Conservation (phyloP, 2,113 vertebrate species). For the Calonectris borealis region DNA sequence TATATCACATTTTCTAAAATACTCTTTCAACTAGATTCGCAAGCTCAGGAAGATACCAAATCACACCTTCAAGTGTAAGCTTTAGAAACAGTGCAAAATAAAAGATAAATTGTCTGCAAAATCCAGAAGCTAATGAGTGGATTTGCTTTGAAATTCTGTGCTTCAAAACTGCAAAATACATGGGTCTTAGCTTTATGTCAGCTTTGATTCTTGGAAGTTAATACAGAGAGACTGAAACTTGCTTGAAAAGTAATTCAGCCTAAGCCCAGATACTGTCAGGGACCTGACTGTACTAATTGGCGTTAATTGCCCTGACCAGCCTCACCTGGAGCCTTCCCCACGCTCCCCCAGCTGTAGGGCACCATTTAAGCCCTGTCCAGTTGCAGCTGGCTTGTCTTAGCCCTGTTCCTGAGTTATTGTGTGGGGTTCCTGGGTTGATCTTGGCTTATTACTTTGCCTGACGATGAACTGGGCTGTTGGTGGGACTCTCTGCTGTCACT, state of each 20-base stretch:
- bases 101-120: not conserved
- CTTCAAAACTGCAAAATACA: not conserved
- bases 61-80: not conserved
- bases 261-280: not conserved
- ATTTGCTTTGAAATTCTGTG: not conserved
- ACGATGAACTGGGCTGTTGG: not conserved
- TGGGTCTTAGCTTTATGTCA: not conserved
- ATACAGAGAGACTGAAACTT: not conserved
- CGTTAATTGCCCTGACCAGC: not conserved
- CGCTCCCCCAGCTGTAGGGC: accelerated
- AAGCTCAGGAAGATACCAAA: not conserved
- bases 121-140: not conserved
- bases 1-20: not conserved
- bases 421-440: not conserved
- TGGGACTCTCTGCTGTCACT: accelerated
- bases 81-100: not conserved
- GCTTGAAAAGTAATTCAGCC: not conserved
- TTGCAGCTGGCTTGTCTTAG: not conserved
- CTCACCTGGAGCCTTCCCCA: not conserved
- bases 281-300: not conserved
- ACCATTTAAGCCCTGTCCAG: accelerated
- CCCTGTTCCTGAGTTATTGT: not conserved
- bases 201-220: not conserved
- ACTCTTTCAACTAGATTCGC: not conserved
- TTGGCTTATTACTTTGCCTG: not conserved